These are phyloP conservation scores for Capitulum mitella DNA, from an alignment of 2,888 invertebrate genomes.

Conservation along the genomic window DNA sequence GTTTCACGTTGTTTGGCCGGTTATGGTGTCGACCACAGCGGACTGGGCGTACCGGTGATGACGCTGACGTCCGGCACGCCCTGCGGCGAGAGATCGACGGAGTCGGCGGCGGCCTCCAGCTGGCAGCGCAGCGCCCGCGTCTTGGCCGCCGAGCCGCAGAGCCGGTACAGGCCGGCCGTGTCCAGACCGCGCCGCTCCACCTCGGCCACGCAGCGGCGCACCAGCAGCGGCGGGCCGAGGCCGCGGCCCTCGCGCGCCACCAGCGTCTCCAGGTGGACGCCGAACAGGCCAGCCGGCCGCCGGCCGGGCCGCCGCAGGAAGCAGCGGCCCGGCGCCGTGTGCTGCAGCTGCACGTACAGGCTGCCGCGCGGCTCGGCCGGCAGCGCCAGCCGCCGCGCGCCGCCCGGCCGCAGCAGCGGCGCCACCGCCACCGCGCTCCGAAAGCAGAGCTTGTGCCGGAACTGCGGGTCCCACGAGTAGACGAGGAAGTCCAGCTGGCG, in stretches of 20 bases:
- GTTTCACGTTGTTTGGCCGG: too few species aligned
- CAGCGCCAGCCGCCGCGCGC: conserved; percentile 59
- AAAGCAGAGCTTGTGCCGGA: conserved; percentile 65
- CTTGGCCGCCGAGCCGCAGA: conserved; percentile 95
- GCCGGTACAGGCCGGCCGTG: conserved; percentile 86
- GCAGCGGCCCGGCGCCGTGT: conserved; percentile 78
- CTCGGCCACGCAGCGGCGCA: conserved; percentile 90
- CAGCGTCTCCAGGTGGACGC: conserved; percentile 51
- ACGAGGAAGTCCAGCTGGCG: conserved; percentile 90
- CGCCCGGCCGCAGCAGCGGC: conserved; percentile 62
- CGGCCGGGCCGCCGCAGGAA: conserved; percentile 59
- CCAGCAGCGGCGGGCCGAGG: conserved; percentile 74
- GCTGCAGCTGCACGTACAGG: conserved; percentile 74
- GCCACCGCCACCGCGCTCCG: conserved; percentile 73
- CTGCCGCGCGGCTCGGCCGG: conserved; percentile 86
- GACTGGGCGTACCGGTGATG: too few species aligned
- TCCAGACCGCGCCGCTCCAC: conserved; percentile 89
- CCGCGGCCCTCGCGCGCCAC: conserved; percentile 57
- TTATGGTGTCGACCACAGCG: too few species aligned
- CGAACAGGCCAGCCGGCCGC: conserved; percentile 47
- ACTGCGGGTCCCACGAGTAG: conserved; percentile 99
- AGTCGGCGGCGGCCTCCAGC: conserved; percentile 80
- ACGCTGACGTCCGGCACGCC: conserved; percentile 99
- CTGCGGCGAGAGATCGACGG: conserved; percentile 88
- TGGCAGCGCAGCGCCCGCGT: conserved; percentile 88